A percentile compares a stretch with the other conserved stretches of the same genome.
Evolutionary conservation across 2,888 invertebrate genomes (phyloP).

Genomic region (Lycocerus yunnanus): DNA sequence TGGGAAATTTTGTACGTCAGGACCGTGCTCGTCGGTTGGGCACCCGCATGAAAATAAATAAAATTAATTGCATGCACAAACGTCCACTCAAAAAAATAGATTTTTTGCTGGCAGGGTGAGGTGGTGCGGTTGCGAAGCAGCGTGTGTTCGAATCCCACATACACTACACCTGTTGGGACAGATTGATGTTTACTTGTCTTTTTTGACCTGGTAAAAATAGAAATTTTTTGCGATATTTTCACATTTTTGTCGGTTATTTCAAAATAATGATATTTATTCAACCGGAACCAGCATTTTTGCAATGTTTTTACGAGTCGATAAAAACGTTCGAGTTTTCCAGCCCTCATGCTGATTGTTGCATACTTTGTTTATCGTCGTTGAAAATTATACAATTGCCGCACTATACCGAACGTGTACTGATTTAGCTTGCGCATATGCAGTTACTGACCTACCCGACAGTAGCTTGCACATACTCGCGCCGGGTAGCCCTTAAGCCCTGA

Average conservation of each 20-base stretch:
- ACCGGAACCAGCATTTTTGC: neutral
- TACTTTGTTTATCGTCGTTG: conserved; percentile 10
- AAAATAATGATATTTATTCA: neutral
- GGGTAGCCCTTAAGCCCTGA: conserved; percentile 51
- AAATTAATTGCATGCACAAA: too few species aligned
- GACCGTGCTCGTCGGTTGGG: neutral
- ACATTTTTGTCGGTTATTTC: neutral
- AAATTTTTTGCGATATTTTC: neutral
- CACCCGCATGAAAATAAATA: neutral
- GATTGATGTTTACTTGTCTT: too few species aligned
- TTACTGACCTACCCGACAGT: conserved; percentile 56
- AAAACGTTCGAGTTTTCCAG: conserved; percentile 6
- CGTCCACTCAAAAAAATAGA: too few species aligned
- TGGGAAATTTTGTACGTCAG: neutral
- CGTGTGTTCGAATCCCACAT: too few species aligned
- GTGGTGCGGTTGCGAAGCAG: too few species aligned
- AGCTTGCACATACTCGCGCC: conserved; percentile 51
- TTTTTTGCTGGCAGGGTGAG: too few species aligned
- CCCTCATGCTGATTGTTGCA: conserved; percentile 3
- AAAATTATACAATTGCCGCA: conserved; percentile 36
- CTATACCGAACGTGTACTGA: conserved; percentile 31
- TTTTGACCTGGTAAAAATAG: too few species aligned
- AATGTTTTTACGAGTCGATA: neutral
- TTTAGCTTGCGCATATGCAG: conserved; percentile 54
- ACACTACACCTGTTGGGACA: too few species aligned